phyloP scores from a whole-genome alignment of 2,113 vertebrate genomes.

The Anarrhichthys ocellatus region DNA sequence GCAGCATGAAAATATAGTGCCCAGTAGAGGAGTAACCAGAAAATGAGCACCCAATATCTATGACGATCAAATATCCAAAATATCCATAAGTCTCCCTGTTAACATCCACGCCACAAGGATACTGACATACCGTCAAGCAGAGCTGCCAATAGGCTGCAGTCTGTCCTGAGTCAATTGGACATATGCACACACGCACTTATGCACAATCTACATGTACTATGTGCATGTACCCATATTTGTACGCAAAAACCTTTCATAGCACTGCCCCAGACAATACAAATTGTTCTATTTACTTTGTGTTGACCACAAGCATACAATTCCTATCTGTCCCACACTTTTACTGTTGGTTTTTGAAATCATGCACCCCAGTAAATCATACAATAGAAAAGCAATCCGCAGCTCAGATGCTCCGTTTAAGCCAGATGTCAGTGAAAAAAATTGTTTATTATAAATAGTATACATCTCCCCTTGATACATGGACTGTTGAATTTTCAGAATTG shows the following conservation, averaged over 20 bases:
- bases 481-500: conserved; percentile 37
- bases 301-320: conserved; percentile 17
- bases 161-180: conserved; percentile 54
- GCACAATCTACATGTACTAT: neutral
- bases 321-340: neutral
- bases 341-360: neutral
- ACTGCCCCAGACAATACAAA: neutral
- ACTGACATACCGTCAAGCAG: conserved; percentile 55
- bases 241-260: conserved; percentile 1
- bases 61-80: conserved; percentile 57
- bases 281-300: conserved; percentile 17
- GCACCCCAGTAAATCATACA: neutral
- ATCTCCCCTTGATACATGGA: conserved; percentile 19
- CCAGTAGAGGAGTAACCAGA: conserved; percentile 33
- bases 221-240: conserved; percentile 2
- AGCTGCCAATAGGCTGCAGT: conserved; percentile 62
- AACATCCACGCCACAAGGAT: conserved; percentile 59
- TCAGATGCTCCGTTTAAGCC: conserved; percentile 10
- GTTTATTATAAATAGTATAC: conserved; percentile 14
- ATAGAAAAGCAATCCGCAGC: neutral
- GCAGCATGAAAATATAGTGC: conserved; percentile 47
- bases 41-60: conserved; percentile 48
- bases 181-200: conserved; percentile 9
- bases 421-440: conserved; percentile 38
- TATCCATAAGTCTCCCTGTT: conserved; percentile 61